Evolutionary conservation across 2,888 invertebrate species (phyloP).

Genomic region (Metopia argyrocephala): DNA sequence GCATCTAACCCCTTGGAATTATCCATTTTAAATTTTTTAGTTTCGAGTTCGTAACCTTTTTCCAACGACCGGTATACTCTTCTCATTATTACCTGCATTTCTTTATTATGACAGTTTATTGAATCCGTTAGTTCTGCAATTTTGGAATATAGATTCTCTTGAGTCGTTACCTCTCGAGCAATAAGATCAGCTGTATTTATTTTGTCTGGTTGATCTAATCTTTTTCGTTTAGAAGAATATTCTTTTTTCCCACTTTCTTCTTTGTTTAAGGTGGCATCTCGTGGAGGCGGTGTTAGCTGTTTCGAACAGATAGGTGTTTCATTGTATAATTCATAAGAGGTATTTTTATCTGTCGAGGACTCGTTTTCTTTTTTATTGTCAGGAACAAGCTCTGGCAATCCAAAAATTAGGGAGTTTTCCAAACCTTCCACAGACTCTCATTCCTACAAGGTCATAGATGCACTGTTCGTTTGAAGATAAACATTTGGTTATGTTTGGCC

Average conservation of each 20-base stretch:
- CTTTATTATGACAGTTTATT: background rate
- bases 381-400: background rate
- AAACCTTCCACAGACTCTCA: background rate
- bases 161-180: background rate
- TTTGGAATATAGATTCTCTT: slow-evolving; percentile 9
- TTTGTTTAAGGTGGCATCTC: too few relatives aligned
- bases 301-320: slow-evolving; percentile 14
- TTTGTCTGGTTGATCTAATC: too few relatives aligned
- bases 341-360: background rate
- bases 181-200: slow-evolving; percentile 7
- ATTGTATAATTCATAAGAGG: background rate
- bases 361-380: slow-evolving; percentile 19
- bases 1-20: too few relatives aligned
- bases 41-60: slow-evolving; percentile 3
- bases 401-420: background rate
- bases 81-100: slow-evolving; percentile 24
- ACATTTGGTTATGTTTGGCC: too few relatives aligned
- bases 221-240: slow-evolving; percentile 9
- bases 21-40: slow-evolving; percentile 12
- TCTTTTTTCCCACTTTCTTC: slow-evolving; percentile 7
- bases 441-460: too few relatives aligned
- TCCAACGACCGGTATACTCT: slow-evolving; percentile 14
- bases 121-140: slow-evolving; percentile 5
- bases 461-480: too few relatives aligned
- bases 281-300: background rate